phyloP scores from a whole-genome alignment of 2,888 invertebrate species.

The Dorcus parallelipipedus region DNA sequence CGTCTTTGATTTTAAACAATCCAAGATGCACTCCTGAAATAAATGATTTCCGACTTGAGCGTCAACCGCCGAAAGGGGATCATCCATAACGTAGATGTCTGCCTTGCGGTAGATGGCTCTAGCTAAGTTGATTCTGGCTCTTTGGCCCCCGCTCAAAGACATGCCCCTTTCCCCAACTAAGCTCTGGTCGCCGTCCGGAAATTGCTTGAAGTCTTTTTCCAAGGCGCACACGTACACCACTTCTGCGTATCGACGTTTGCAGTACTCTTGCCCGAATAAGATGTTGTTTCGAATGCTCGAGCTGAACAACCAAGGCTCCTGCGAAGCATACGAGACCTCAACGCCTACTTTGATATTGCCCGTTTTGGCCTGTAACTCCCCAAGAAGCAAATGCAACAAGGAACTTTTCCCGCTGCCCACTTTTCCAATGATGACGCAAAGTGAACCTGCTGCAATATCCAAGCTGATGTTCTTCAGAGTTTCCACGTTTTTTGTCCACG shows the following conservation, averaged over 20 bases:
- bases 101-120: constrained; percentile 73
- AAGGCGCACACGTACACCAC: constrained; percentile 59
- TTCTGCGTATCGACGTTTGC: constrained; percentile 46
- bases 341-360: constrained; percentile 56
- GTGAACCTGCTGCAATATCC: constrained; percentile 50
- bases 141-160: constrained; percentile 74
- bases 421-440: constrained; percentile 79
- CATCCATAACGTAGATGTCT: constrained; percentile 72
- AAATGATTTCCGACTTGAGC: constrained; percentile 70
- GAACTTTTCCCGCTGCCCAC: constrained; percentile 81
- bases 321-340: constrained; percentile 56
- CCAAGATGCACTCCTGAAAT: constrained; percentile 66
- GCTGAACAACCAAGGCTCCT: constrained; percentile 63
- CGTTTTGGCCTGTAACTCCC: constrained; percentile 53
- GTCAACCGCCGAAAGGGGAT: constrained; percentile 77
- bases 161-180: constrained; percentile 67
- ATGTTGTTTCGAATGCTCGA: constrained; percentile 64
- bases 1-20: constrained; percentile 54
- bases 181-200: constrained; percentile 52
- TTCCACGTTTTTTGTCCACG: constrained; percentile 25
- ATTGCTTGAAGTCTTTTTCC: constrained; percentile 60
- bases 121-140: constrained; percentile 72
- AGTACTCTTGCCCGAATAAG: constrained; percentile 57
- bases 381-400: constrained; percentile 55
- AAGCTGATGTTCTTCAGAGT: constrained; percentile 44